Evolutionary conservation across 2,888 invertebrate species (phyloP), one percentile per base, ranked within the genome.

Genomic region (Tipula unca): DNA sequence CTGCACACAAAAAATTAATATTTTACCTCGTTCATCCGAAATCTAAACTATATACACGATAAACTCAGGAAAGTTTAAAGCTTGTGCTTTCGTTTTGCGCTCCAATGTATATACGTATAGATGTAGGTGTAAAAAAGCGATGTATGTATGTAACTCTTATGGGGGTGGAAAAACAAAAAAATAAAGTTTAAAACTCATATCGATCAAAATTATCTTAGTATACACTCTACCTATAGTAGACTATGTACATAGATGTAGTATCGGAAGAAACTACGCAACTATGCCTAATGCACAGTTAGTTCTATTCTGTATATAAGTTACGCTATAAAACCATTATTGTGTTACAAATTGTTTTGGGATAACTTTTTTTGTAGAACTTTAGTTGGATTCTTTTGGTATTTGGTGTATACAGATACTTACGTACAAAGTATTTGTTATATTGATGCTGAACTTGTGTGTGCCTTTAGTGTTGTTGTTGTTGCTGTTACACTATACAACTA

Each of bases 281-380:
- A 25, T 69, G 69, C 69, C 69, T 69, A 69, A 25, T 69, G 69
- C 25, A 25, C 10, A 69, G 69, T n/a, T n/a, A 32, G 32, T 25
- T 25, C 25, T 69, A 69, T 69, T 25, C 69, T 25, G 69, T 69
- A 69, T n/a, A n/a, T 69, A 69, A 69, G 25, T 69, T 69, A 69
- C 69, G 69, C 69, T 69, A 69, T 69, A 69, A 69, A 69, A 69
- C 69, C 69, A 69, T 69, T 69, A 69, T 69, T 69, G 69, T 69
- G 69, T 69, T 69, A 69, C 69, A 69, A 69, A 69, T 69, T 69
- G 69, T 69, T 69, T 69, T 69, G 69, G 69, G 69, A 69, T 69
- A 69, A 69, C 25, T 69, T 69, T 48, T 42, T 69, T 69, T 48
- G 10, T 69, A 20, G 69, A 69, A 69, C 25, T 69, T 69, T 69